Evolutionary conservation across 2,797 vertebrate species (phyloP), one percentile per base, ranked within the genome.

Genomic region (Chloroceryle amazona): DNA sequence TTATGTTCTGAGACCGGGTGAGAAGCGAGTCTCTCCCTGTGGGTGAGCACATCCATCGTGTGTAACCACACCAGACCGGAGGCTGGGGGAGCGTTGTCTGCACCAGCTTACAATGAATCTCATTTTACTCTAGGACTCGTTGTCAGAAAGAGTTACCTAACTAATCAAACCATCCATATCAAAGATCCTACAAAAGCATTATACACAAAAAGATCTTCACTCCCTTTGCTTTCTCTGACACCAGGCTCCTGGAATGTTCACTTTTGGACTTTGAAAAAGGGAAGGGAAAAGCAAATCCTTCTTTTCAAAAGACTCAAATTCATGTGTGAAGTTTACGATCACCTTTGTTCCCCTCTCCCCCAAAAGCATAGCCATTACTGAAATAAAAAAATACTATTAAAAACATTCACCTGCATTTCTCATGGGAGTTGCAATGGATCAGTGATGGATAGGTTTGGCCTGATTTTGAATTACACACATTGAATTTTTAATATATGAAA

Each of bases 401-500:
- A 82, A 87, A 49, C 6, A 22, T 74, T 61, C 66, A 81, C 44
- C 87, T 49, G 13, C 3, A 28, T 85, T 81, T 91, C 47, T 87
- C n/a, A 26, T 23, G 10, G 42, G 13, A 68, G 29, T 16, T 89
- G 10, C 31, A 96, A 74, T 37, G 22, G 16, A 63, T 85, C 61
- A 71, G 52, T 72, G 11, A 49, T 39, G 3, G 37, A 33, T 71
- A 5, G 3, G 4, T 89, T 72, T 54, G 10, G 72, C 58, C n/a
- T 58, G n/a, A 54, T 22, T 92, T 73, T 89, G 63, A 73, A 78
- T 90, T 78, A 66, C 25, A 78, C 14, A 37, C 5, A 1, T 22
- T 65, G 28, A 67, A 71, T 74, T 76, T 96, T 91, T 87, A 85
- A 89, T 61, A 63, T n/a, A 85, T 52, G 42, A 55, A 95, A 92